phyloP scores from a whole-genome alignment of 2,888 invertebrate genomes.

The Lacanobia wlatinum region DNA sequence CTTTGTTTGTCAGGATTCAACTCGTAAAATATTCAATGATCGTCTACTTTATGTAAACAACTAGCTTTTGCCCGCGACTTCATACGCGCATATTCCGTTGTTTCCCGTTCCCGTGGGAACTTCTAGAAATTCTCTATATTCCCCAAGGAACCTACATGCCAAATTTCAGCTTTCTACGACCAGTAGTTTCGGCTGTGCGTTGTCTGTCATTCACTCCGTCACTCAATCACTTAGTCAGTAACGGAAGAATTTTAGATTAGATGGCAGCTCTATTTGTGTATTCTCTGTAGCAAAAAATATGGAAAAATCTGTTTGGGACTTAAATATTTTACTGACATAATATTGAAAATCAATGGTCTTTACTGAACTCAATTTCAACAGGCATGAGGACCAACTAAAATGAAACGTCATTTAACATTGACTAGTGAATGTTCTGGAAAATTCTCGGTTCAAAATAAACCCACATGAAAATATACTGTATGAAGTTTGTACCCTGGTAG shows the following conservation, averaged over 20 bases:
- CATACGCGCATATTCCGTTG: too few relatives aligned
- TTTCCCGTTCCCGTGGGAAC: too few relatives aligned
- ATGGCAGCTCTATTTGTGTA: slow-evolving; percentile 1
- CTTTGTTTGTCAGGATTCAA: slow-evolving; percentile 2
- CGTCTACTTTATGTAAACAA: neutral
- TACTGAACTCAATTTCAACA: neutral
- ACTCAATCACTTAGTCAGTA: too few relatives aligned
- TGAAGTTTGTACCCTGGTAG: neutral
- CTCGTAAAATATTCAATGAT: slow-evolving; percentile 17
- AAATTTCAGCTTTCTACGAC: too few relatives aligned
- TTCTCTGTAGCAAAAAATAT: slow-evolving; percentile 5
- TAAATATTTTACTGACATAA: neutral
- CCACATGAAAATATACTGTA: neutral
- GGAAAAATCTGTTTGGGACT: neutral
- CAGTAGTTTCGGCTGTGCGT: too few relatives aligned
- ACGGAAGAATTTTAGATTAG: too few relatives aligned
- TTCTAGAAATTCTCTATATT: too few relatives aligned
- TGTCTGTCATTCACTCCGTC: too few relatives aligned
- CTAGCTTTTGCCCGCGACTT: too few relatives aligned
- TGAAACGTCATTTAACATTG: neutral
- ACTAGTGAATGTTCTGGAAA: neutral
- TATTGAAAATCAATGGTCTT: neutral
- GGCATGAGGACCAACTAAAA: neutral
- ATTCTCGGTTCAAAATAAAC: neutral
- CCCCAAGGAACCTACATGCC: too few relatives aligned